phyloP scores from a whole-genome alignment of 2,888 invertebrate genomes.

The Pyrgus malvae region DNA sequence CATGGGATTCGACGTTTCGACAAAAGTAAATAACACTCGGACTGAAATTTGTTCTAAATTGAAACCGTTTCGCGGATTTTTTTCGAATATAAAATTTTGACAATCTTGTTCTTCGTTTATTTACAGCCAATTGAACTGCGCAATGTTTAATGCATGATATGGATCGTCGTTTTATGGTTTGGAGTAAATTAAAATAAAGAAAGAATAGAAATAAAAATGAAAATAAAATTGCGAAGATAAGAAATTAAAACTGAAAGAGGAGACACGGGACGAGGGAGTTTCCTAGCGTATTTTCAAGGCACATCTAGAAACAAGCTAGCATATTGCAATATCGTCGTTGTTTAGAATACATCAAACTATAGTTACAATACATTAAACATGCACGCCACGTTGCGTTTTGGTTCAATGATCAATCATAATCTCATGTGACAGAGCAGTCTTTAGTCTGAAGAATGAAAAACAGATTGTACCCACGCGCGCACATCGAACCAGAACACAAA shows the following conservation, averaged over 20 bases:
- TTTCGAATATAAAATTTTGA: conserved; percentile 36
- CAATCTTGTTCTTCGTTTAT: conserved; percentile 30
- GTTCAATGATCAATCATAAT: conserved; percentile 65
- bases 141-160: conserved; percentile 31
- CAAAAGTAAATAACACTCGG: conserved; percentile 39
- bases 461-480: conserved; percentile 47
- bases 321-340: conserved; percentile 47
- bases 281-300: conserved; percentile 68
- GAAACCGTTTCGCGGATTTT: conserved; percentile 37
- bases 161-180: conserved; percentile 37
- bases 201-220: conserved; percentile 39
- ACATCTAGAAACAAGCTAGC: conserved; percentile 80
- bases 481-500: conserved; percentile 80
- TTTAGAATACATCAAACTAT: conserved; percentile 72
- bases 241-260: conserved; percentile 57
- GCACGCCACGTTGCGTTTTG: conserved; percentile 78
- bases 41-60: conserved; percentile 35
- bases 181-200: conserved; percentile 37
- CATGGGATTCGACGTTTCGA: conserved; percentile 64
- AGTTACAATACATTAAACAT: conserved; percentile 76
- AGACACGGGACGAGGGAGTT: conserved; percentile 67
- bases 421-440: conserved; percentile 46
- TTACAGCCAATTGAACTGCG: conserved; percentile 41
- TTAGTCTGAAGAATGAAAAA: conserved; percentile 44
- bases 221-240: conserved; percentile 45